Percentiles rank a stretch among this genome's conserved stretches.
Conservation (phyloP, 2,888 invertebrate species). For the Hermodice carunculata region DNA sequence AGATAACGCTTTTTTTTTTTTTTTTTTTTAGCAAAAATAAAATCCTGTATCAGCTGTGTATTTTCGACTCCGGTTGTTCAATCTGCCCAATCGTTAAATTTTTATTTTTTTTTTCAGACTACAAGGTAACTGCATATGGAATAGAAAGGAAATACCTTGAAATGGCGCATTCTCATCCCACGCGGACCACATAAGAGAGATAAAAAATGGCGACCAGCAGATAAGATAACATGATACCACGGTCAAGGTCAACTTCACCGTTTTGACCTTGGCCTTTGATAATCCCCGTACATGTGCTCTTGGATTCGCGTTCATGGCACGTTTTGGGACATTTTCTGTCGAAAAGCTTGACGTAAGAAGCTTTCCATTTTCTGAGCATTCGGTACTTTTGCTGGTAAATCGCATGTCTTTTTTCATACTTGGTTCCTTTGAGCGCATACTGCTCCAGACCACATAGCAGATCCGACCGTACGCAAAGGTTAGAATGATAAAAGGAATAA, state of each 20-base stretch:
- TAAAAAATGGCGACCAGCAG: slow-evolving; percentile 80
- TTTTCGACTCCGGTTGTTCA: no score
- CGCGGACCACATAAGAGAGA: slow-evolving; percentile 75
- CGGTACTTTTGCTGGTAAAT: not conserved
- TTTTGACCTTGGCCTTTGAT: slow-evolving; percentile 70
- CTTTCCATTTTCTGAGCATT: no score
- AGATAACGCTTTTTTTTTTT: no score
- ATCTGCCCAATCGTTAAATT: no score
- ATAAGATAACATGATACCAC: slow-evolving; percentile 76
- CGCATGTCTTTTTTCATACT: no score
- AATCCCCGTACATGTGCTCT: slow-evolving; percentile 68
- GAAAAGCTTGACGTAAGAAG: no score
- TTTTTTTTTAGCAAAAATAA: no score
- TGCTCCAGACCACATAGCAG: slow-evolving; percentile 60
- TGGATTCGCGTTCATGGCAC: slow-evolving; percentile 57
- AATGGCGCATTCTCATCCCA: slow-evolving; percentile 52
- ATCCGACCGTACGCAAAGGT: slow-evolving; percentile 67
- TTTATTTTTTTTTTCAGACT: no score
- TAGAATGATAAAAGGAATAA: slow-evolving; percentile 68
- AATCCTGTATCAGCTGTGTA: no score
- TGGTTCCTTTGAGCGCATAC: slow-evolving; percentile 31
- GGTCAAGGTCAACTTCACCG: slow-evolving; percentile 71
- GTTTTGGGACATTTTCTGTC: no score
- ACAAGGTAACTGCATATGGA: no score
- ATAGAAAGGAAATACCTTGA: slow-evolving; percentile 50